Base-by-base conservation (phyloP, 2,888 invertebrate species). In the Acanthacorydalis orientalis region DNA sequence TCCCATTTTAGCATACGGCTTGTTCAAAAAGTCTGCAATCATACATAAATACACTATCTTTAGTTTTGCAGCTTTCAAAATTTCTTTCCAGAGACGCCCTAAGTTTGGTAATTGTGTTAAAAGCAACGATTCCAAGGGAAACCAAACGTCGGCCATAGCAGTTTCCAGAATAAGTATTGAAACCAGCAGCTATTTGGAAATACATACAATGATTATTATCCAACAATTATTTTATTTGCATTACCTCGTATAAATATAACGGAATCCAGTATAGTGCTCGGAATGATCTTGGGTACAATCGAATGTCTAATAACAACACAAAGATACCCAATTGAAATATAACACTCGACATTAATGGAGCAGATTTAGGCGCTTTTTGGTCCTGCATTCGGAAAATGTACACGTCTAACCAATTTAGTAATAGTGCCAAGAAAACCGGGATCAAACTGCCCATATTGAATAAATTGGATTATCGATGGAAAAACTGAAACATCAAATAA, bases 261-360 rank as follows among this genome's bases (percentile, higher is more conserved):
- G 31, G 16, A 4, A 43, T 11, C 43, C 43, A 43, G n/a, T 43
- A 31, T 31, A 43, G 8, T 23, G n/a, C n/a, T 43, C 43, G 31
- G 12, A 43, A 43, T 10, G 23, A 43, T 31, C 12, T 31, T 4
- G 43, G 43, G 31, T 43, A 43, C 31, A 43, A 32, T 43, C 32
- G 11, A 31, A 31, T 12, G 31, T 31, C 31, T 32, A 43, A 31
- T 43, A 43, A 4, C 12, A 43, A 14, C 14, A 43, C n/a, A 11
- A 43, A 16, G 10, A 43, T n/a, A 4, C 31, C 43, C 9, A 43
- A 11, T 12, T 23, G 31, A 31, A 43, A 43, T 43, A 43, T 31
- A 15, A 43, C 43, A 32, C 43, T 43, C 7, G 43, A 43, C n/a
- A 43, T 31, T 8, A 43, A 43, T 31, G 43, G 43, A 9, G 43